phyloP scores from a whole-genome alignment of 2,797 vertebrate genomes.

The Phoebastria nigripes region DNA sequence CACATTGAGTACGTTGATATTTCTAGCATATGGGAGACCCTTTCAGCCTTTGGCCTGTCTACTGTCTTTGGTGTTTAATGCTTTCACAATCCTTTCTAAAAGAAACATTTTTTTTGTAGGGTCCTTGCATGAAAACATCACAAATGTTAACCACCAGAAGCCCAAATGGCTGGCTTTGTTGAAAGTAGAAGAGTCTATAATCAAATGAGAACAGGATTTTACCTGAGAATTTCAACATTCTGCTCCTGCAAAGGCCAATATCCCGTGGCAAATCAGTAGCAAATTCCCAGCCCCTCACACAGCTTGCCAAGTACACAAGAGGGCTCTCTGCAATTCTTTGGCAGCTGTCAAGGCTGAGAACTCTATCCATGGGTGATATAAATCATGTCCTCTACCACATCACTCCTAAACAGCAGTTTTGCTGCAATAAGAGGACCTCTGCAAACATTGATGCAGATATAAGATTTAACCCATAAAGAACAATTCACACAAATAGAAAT shows the following conservation, averaged over 20 bases:
- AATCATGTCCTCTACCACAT: neutral
- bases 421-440: neutral
- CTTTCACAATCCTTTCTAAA: neutral
- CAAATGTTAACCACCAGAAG: neutral
- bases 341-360: neutral
- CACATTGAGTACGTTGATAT: neutral
- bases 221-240: neutral
- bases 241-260: neutral
- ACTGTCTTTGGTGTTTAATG: neutral
- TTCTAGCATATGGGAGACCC: neutral
- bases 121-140: neutral
- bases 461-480: constrained; percentile 4
- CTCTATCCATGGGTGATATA: neutral
- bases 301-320: neutral
- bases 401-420: neutral
- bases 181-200: neutral
- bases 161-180: neutral
- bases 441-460: neutral
- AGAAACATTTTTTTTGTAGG: neutral
- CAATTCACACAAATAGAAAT: constrained; percentile 3
- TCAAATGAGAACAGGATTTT: neutral
- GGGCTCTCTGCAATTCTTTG: neutral
- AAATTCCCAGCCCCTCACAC: neutral
- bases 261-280: neutral
- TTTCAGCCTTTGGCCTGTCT: neutral